Base-by-base conservation (phyloP, 1,140 invertebrate species). In the Fopius arisanus region DNA sequence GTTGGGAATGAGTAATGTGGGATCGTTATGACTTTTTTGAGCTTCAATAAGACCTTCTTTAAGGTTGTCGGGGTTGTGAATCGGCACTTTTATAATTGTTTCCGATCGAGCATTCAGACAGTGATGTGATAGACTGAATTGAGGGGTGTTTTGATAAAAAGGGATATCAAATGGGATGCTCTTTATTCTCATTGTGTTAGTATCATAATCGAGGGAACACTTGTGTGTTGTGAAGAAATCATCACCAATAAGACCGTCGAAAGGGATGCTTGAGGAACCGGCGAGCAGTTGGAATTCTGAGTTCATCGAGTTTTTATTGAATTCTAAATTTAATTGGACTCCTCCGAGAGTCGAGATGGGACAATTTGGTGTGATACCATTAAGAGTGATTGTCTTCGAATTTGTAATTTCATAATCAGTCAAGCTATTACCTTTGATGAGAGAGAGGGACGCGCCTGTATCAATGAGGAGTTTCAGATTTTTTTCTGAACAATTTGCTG, bases 371-470 rank as follows among this genome's bases (percentile, higher is more conserved):
- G 67, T 40, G 2, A 75, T 75, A 4, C 73, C 73, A 28, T 70
- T 75, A 10, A 75, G 48, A 1, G 29, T 71, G 0, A 67, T 65
- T 4, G 21, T 21, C 28, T 75, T 75, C 21, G 23, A 19, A 71
- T 75, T 71, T 23, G 21, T 71, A 10, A 75, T 70, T 1, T 71
- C 40, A 43, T 62, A 63, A 51, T 16, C 29, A 1, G 33, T 63
- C 7, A 75, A 62, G 28, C 59, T 71, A n/a, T 12, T 16, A 1
- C 3, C 3, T 26, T 75, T 75, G 51, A 75, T 51, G 28, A 75
- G 43, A 5, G 68, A 75, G 6, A 67, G 33, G 12, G 73, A 75
- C 10, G 73, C 73, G 16, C 73, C 73, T 37, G n/a, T n/a, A n/a
- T n/a, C n/a, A n/a, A n/a, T n/a, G n/a, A n/a, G n/a, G n/a, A n/a